Conservation (phyloP, 2,797 vertebrate genomes). For the Spizella passerina region DNA sequence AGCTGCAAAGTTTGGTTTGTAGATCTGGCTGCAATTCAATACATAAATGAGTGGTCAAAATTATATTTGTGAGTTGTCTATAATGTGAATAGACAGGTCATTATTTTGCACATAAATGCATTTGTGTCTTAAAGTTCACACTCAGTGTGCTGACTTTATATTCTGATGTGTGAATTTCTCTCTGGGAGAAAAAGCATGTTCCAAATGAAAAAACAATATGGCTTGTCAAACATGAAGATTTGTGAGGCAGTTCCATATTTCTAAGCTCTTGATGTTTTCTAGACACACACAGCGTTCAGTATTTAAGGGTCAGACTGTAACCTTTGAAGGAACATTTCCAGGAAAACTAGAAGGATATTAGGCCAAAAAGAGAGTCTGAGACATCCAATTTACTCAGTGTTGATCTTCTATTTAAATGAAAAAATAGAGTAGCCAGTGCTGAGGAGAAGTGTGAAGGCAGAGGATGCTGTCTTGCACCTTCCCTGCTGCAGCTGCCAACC, state of each 20-base stretch:
- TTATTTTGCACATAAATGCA: not conserved
- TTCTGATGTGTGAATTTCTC: not conserved
- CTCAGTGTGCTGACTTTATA: not conserved
- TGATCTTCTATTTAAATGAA: not conserved
- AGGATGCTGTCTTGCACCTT: not conserved
- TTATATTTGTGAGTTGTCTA: not conserved
- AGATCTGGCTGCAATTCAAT: not conserved
- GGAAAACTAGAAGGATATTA: not conserved
- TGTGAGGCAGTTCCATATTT: not conserved
- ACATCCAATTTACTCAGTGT: not conserved
- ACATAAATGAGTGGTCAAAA: not conserved
- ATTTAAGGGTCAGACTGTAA: not conserved
- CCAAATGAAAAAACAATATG: not conserved
- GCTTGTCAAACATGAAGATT: not conserved
- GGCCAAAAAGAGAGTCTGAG: not conserved
- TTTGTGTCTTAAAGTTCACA: not conserved
- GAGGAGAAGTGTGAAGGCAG: not conserved
- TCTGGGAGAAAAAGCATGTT: not conserved
- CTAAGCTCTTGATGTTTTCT: not conserved
- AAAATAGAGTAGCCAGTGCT: not conserved
- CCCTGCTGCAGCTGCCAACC: fast-evolving
- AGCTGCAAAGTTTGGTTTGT: not conserved
- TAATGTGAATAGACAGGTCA: not conserved
- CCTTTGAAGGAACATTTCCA: not conserved
- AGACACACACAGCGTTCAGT: not conserved